Evolutionary conservation across 2,113 vertebrate genomes (phyloP).

Genomic region (Bambusicola thoracicus): DNA sequence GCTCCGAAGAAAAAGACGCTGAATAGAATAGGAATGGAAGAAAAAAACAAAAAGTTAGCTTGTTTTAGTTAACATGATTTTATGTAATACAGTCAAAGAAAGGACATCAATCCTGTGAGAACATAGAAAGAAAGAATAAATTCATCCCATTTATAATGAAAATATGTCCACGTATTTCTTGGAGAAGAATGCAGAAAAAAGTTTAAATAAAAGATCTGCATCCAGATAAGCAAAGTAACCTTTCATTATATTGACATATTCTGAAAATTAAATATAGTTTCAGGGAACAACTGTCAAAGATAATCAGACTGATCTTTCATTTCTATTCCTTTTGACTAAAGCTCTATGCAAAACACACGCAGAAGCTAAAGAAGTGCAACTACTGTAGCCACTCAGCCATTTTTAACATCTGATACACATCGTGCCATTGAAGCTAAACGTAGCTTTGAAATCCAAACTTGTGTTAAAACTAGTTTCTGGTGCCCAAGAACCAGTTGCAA

Average conservation of each 20-base stretch:
- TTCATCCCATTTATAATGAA: neutral
- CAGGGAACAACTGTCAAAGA: neutral
- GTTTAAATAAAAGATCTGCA: neutral
- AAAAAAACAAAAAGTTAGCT: slow-evolving; percentile 34
- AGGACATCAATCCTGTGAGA: neutral
- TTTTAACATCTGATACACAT: neutral
- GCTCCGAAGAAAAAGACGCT: slow-evolving; percentile 95
- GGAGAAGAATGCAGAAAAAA: neutral
- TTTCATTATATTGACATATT: neutral
- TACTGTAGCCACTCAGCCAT: neutral
- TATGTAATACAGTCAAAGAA: neutral
- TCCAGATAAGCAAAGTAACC: neutral
- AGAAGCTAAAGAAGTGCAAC: neutral
- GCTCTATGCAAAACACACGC: neutral
- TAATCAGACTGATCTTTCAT: neutral
- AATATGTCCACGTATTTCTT: neutral
- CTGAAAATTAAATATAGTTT: neutral
- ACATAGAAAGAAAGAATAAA: neutral
- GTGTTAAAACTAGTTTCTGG: neutral
- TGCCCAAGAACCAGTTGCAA: neutral
- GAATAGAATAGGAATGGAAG: slow-evolving; percentile 13
- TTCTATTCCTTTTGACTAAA: neutral
- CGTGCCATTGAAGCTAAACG: neutral
- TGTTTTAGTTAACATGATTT: neutral
- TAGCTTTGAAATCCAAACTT: neutral